Conservation (phyloP, 2,888 invertebrate genomes). For the Schizaphis graminum region DNA sequence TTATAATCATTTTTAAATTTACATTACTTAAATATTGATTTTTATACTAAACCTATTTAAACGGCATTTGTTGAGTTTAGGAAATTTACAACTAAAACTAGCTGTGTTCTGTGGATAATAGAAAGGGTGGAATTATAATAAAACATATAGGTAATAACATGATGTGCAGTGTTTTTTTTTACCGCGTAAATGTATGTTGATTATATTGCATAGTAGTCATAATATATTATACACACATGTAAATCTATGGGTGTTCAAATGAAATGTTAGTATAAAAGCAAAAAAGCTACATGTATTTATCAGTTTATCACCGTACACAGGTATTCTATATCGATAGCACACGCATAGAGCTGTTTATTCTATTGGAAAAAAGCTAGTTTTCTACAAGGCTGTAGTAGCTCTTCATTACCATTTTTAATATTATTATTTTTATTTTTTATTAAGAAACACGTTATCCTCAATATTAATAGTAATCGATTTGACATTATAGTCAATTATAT, state of each 20-base stretch:
- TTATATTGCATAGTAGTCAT: no score
- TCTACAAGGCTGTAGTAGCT: neutral
- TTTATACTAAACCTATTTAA: neutral
- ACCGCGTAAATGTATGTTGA: neutral
- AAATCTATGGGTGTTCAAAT: neutral
- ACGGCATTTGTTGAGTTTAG: neutral
- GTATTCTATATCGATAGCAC: neutral
- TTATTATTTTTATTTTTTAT: neutral
- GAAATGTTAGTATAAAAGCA: neutral
- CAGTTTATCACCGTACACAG: neutral
- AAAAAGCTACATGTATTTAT: neutral
- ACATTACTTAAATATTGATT: neutral
- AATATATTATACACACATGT: neutral
- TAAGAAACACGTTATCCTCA: conserved; percentile 25
- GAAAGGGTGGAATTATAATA: neutral
- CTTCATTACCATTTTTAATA: neutral
- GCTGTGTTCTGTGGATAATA: neutral
- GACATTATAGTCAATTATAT: conserved; percentile 15
- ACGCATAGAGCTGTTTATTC: neutral
- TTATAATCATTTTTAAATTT: neutral
- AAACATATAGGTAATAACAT: neutral
- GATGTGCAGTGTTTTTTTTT: neutral
- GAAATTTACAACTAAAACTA: neutral
- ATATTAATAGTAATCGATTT: conserved; percentile 16
- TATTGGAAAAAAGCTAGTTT: neutral